Evolutionary conservation across 2,797 vertebrate species (phyloP).

Genomic region (Coregonus suidteri): DNA sequence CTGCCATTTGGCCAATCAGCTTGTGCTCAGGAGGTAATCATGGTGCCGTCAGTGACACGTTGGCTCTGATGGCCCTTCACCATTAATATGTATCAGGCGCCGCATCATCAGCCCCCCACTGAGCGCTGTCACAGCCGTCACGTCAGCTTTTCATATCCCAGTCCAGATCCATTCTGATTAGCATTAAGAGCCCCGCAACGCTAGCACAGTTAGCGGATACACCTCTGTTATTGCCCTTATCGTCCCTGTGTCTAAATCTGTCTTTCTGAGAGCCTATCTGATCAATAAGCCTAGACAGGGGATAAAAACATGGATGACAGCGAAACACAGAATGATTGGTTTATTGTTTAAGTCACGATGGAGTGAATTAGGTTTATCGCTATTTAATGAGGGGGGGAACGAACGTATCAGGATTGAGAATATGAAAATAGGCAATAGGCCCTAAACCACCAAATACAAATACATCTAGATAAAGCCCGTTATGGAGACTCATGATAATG

Average conservation of each 20-base stretch:
- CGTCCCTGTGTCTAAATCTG: too few relatives aligned
- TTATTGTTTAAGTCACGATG: conserved; percentile 38
- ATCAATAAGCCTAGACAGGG: conserved; percentile 52
- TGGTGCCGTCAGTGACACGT: conserved; percentile 65
- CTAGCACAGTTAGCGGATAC: conserved; percentile 40
- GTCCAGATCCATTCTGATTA: conserved; percentile 74
- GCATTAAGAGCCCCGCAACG: conserved; percentile 56
- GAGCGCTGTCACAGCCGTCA: conserved; percentile 69
- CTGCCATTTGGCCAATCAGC: conserved; percentile 46
- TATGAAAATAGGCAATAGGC: background rate
- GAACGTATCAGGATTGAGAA: conserved; percentile 6
- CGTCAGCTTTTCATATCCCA: conserved; percentile 56
- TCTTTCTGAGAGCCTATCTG: conserved; percentile 46
- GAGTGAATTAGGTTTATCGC: conserved; percentile 31
- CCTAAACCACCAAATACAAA: background rate
- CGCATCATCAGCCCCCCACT: conserved; percentile 72
- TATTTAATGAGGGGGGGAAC: conserved; percentile 24
- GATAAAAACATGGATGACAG: conserved; percentile 39
- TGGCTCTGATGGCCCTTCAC: conserved; percentile 65
- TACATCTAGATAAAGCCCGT: background rate
- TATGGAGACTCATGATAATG: conserved; percentile 23
- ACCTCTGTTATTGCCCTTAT: background rate
- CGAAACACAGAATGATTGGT: conserved; percentile 49
- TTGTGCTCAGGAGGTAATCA: conserved; percentile 66
- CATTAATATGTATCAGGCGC: conserved; percentile 74